Conservation (phyloP, 30 jellyfish, hydroid and myxozoan species). For the Pelagia noctiluca region DNA sequence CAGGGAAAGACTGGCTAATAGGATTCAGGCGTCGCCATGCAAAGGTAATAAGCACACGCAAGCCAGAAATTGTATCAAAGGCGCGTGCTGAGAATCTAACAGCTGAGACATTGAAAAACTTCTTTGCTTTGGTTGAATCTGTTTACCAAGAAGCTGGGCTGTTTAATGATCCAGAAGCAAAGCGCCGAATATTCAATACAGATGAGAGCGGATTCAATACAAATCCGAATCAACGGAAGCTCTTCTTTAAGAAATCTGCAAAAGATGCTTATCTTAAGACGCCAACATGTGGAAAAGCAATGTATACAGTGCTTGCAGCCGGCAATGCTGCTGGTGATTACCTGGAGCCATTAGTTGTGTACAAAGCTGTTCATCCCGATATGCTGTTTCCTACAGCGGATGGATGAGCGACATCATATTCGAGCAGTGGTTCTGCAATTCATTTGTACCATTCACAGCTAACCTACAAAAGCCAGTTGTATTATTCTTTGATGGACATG, state of each 20-base stretch:
- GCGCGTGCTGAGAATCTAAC: conserved; percentile 43
- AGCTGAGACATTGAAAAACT: conserved; percentile 31
- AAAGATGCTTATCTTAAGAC: conserved; percentile 24
- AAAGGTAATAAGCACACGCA: neutral
- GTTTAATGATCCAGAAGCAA: neutral
- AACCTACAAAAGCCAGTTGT: conserved; percentile 23
- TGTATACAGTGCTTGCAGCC: conserved; percentile 41
- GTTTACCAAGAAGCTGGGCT: neutral
- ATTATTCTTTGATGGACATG: conserved; percentile 52
- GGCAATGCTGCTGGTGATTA: conserved; percentile 59
- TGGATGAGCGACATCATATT: conserved; percentile 45
- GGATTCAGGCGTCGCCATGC: conserved; percentile 50
- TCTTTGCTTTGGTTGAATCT: conserved; percentile 14
- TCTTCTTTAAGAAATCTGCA: conserved; percentile 5
- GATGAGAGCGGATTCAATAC: conserved; percentile 50
- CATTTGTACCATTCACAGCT: conserved; percentile 22
- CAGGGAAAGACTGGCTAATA: conserved; percentile 66
- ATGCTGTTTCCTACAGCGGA: conserved; percentile 42
- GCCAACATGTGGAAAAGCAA: conserved; percentile 47
- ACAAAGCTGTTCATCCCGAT: conserved; percentile 32
- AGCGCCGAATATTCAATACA: conserved; percentile 1
- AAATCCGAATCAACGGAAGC: conserved; percentile 11
- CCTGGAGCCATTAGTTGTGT: conserved; percentile 51
- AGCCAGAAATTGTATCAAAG: conserved; percentile 62
- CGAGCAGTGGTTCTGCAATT: conserved; percentile 44